Evolutionary conservation across 2,113 vertebrate genomes (phyloP).

Genomic region (Stomatorhinus ivindoensis): DNA sequence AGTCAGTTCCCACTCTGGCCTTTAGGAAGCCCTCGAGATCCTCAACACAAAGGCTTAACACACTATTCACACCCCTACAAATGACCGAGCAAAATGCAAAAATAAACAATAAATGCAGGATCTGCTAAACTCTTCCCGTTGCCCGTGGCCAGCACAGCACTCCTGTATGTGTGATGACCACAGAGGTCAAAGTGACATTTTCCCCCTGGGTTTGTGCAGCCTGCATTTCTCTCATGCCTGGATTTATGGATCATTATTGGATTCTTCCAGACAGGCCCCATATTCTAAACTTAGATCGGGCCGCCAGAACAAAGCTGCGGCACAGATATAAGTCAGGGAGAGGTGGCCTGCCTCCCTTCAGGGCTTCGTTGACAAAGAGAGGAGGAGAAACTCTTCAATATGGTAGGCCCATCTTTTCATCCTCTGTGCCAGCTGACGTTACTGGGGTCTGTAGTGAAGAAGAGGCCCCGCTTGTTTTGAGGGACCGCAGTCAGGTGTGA

Average conservation of each 20-base stretch:
- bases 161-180: neutral
- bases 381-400: constrained; percentile 30
- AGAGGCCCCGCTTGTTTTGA: neutral
- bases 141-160: neutral
- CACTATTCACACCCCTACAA: neutral
- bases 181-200: constrained; percentile 6
- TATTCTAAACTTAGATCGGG: constrained; percentile 49
- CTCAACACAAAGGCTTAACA: neutral
- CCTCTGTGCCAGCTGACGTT: neutral
- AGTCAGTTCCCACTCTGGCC: neutral
- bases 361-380: constrained; percentile 14
- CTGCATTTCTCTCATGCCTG: constrained; percentile 42
- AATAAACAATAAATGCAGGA: neutral
- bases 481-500: neutral
- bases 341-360: constrained; percentile 18
- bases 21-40: neutral
- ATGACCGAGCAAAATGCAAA: neutral
- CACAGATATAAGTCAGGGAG: constrained; percentile 30
- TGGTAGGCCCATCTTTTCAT: constrained; percentile 36
- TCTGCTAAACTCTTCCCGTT: neutral
- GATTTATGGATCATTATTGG: constrained; percentile 18
- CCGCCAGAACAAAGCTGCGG: constrained; percentile 12
- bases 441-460: neutral
- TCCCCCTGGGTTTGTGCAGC: constrained; percentile 27
- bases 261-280: constrained; percentile 10